Percentiles rank a stretch among this genome's conserved stretches.
Conservation (phyloP, 2,797 vertebrate species). For the Fratercula arctica region DNA sequence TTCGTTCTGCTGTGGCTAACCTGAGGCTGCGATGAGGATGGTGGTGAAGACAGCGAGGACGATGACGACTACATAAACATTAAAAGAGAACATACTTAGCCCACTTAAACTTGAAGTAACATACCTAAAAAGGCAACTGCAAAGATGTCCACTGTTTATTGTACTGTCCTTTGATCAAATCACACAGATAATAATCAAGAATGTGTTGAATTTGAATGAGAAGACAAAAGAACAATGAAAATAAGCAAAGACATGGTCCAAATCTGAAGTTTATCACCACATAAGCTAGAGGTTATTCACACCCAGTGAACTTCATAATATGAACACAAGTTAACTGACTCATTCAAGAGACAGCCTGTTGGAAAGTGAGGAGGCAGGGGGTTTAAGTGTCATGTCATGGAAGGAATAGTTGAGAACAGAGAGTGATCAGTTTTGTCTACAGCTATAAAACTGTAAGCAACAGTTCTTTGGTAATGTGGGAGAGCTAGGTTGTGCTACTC, state of each 20-base stretch:
- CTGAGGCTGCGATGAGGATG: slow-evolving; percentile 82
- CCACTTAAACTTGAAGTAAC: slow-evolving; percentile 62
- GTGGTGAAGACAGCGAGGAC: slow-evolving; percentile 70
- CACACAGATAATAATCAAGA: background rate
- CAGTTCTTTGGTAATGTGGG: background rate
- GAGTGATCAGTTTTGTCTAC: background rate
- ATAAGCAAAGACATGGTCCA: background rate
- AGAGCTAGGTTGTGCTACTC: background rate
- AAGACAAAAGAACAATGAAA: slow-evolving; percentile 5
- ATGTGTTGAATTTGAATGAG: background rate
- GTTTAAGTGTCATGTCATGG: background rate
- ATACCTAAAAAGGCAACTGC: slow-evolving; percentile 70
- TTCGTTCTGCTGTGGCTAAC: slow-evolving; percentile 85
- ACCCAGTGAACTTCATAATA: slow-evolving; percentile 49
- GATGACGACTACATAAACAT: slow-evolving; percentile 81
- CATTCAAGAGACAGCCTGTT: background rate
- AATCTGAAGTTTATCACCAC: background rate
- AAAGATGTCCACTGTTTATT: slow-evolving; percentile 46
- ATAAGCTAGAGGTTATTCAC: slow-evolving; percentile 64
- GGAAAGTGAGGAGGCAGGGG: background rate
- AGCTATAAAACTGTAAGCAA: background rate
- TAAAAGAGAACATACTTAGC: slow-evolving; percentile 81
- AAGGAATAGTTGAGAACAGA: background rate
- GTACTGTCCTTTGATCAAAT: slow-evolving; percentile 14
- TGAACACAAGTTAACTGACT: background rate